Conservation (phyloP, 2,113 vertebrate species). For the Leptodactylus fuscus region DNA sequence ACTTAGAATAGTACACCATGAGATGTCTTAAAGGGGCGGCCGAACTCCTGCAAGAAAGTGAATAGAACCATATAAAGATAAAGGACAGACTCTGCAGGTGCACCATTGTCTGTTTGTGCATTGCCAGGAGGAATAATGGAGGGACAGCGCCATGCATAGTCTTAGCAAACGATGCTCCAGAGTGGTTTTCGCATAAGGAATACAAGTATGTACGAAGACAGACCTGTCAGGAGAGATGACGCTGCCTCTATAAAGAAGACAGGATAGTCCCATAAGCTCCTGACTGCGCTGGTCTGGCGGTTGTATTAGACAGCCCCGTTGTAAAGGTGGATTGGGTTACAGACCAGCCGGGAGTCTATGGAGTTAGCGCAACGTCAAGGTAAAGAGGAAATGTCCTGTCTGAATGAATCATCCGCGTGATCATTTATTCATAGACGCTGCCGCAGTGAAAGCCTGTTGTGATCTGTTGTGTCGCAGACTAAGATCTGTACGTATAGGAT, state of each 20-base stretch:
- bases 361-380: not conserved
- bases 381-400: not conserved
- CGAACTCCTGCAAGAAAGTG: too few species aligned
- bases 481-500: not conserved
- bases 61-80: too few species aligned
- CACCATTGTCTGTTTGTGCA: too few species aligned
- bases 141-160: too few species aligned
- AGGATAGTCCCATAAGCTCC: not conserved
- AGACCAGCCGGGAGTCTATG: not conserved
- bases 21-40: too few species aligned
- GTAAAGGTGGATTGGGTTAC: not conserved
- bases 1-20: not conserved
- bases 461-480: not conserved
- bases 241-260: too few species aligned
- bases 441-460: not conserved
- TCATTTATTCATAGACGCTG: not conserved
- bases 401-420: not conserved
- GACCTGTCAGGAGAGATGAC: not conserved
- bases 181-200: too few species aligned
- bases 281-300: not conserved
- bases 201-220: too few species aligned
- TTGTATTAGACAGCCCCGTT: not conserved
- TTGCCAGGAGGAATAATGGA: too few species aligned
- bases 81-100: too few species aligned
- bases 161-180: too few species aligned